Percentiles rank a stretch among this genome's conserved stretches.
phyloP scores from a whole-genome alignment of 2,888 invertebrate genomes.

The Sesia bembeciformis region DNA sequence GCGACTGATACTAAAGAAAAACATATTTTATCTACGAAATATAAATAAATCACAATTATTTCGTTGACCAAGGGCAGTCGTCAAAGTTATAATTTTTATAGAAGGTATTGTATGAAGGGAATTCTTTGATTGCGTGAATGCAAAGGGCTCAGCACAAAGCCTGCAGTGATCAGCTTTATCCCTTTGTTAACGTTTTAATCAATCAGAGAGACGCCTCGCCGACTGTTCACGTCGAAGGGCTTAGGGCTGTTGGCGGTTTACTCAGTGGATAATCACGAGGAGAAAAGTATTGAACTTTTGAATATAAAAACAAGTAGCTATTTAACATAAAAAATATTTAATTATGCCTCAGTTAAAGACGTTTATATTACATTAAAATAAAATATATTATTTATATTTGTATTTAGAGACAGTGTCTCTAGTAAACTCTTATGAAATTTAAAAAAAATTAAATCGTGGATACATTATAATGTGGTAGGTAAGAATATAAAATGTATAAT shows the following conservation, averaged over 20 bases:
- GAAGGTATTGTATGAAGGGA: slow-evolving; percentile 45
- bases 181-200: slow-evolving; percentile 71
- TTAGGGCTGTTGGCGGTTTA: slow-evolving; percentile 6
- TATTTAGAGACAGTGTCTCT: too few species aligned
- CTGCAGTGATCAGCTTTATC: slow-evolving; percentile 64
- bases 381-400: too few species aligned
- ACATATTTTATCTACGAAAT: background rate
- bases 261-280: slow-evolving; percentile 11
- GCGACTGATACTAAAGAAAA: too few species aligned
- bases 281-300: slow-evolving; percentile 5
- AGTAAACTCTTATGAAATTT: too few species aligned
- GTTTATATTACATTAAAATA: too few species aligned
- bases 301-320: too few species aligned
- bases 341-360: too few species aligned
- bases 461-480: too few species aligned
- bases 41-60: background rate
- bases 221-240: slow-evolving; percentile 18
- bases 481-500: too few species aligned
- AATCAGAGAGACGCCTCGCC: slow-evolving; percentile 48
- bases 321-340: too few species aligned
- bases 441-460: too few species aligned
- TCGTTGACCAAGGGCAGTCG: slow-evolving; percentile 23
- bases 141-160: slow-evolving; percentile 65
- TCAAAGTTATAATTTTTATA: slow-evolving; percentile 46
- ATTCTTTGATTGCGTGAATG: slow-evolving; percentile 63